Evolutionary conservation across 2,888 invertebrate genomes (phyloP), one percentile per base, ranked within the genome.

Genomic region (Melolontha melolontha): DNA sequence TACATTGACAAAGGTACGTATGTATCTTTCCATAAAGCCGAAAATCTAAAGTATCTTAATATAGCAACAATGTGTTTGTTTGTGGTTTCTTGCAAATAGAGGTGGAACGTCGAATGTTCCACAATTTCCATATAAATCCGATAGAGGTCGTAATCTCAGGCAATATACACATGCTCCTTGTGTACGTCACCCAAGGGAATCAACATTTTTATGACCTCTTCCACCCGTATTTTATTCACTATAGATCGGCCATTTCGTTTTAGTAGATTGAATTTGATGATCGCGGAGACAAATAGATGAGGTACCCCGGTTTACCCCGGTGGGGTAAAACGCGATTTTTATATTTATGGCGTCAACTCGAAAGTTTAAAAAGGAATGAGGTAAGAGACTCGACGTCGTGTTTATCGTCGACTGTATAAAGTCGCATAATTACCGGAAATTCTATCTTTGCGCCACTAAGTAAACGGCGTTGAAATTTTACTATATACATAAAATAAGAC

Each of bases 121-220:
- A 54, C 52, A 29, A 71, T 70, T 72, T 67, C 42, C 68, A 72
- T 70, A 68, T 42, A 71, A 72, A 72, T 71, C 63, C 62, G 64
- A 70, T 71, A 66, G 66, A 68, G 39, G 64, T 68, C 70, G 70
- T 73, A 73, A 73, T 73, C 71, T 62, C 44, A 69, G 71, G 70
- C 72, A 73, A 73, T 72, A 71, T 71, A 67, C 68, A 68, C 57
- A 39, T 57, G 68, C 49, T 65, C 57, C 51, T 69, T 54, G 59
- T n/a, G 27, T 52, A 57, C 52, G 54, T n/a, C 41, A 47, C 52
- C 62, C 65, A 16, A 44, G 65, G 51, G 59, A 65, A 69, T 69
- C 69, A 66, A 65, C 69, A 69, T 69, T 64, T 69, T 69, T 69
- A 69, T 50, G 69, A 52, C 41, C 47, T 40, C 17, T 59, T 49